Evolutionary conservation across 2,888 invertebrate genomes (phyloP), one percentile per base, ranked within the genome.

Genomic region (Tricholauxania praeusta): DNA sequence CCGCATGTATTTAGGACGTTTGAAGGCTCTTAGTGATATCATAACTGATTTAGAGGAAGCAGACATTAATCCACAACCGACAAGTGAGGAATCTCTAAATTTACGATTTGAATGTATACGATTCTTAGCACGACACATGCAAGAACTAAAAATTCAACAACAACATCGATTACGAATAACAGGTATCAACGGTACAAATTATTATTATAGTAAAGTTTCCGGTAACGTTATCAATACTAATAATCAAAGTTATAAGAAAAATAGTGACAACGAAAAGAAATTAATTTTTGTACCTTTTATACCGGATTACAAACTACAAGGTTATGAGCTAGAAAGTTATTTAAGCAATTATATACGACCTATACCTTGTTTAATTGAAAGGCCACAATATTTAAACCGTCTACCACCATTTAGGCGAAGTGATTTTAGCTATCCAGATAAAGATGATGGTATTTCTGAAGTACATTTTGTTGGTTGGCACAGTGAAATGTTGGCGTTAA

Each of bases 1-100:
- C 28, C 88, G 92, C 65, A 91, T 91, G 71, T 91, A 91, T 78
- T 85, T 92, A 78, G 89, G 89, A 0, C 88, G 89, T 74, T 78
- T 90, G 2, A 87, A 87, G 73, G 81, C 82, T 0, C 77, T 86
- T 10, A 84, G 84, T 76, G 84, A 84, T 78, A 80, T 83, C 28
- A 82, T 82, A n/a, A 81, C 79, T 0, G 85, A 84, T 59, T 74
- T 83, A 3, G 83, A 84, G 51, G 82, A 84, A 12, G 83, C 82
- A 7, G 84, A 85, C 63, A 70, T 83, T 15, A 83, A 83, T 32
- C 84, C 83, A 60, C 80, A 83, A 65, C 72, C 81, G 4, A 78
- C 80, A 47, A 80, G 81, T 28, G 84, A 83, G 49, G 84, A 85
- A 28, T 82, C 84, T 32, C 76, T 84, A 1, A 82, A 78, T 73